These are phyloP conservation scores for Ochropleura plecta DNA, from an alignment of 2,888 invertebrate genomes.

Conservation along the genomic window DNA sequence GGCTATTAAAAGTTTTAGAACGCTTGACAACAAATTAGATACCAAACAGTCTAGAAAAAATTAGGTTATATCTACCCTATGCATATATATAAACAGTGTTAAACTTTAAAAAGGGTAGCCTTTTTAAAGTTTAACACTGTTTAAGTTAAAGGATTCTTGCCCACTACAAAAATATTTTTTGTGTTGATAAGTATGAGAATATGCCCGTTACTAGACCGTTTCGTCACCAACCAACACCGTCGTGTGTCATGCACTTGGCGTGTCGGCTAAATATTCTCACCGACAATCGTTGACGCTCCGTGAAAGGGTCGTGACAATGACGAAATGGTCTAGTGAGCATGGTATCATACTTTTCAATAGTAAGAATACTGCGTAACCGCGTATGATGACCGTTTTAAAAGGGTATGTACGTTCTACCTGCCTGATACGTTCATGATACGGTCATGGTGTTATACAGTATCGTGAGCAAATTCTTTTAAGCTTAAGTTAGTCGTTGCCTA, in stretches of 20 bases:
- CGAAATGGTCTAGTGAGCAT: too few relatives aligned
- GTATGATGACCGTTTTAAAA: too few relatives aligned
- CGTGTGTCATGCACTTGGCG: too few relatives aligned
- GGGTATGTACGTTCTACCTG: too few relatives aligned
- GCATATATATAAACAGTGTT: too few relatives aligned
- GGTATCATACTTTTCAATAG: too few relatives aligned
- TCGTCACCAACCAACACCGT: neutral
- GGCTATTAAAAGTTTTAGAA: neutral
- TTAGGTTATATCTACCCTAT: neutral
- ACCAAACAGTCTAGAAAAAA: neutral
- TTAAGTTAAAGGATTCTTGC: neutral
- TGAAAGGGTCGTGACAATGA: too few relatives aligned
- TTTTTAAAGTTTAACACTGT: neutral
- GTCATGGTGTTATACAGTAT: neutral
- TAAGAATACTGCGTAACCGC: too few relatives aligned
- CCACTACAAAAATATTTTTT: neutral
- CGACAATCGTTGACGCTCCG: too few relatives aligned
- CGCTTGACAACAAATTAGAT: neutral
- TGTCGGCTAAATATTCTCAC: too few relatives aligned
- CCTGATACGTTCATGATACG: neutral
- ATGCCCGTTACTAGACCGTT: neutral
- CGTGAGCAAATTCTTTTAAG: neutral
- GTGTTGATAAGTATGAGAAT: neutral
- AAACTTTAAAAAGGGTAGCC: too few relatives aligned
- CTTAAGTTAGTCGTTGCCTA: too few relatives aligned